A percentile compares a stretch with the other conserved stretches of the same genome.
These are phyloP conservation scores for Alexandromys fortis DNA, from an alignment of 2,113 vertebrate genomes.

Conservation along the genomic window DNA sequence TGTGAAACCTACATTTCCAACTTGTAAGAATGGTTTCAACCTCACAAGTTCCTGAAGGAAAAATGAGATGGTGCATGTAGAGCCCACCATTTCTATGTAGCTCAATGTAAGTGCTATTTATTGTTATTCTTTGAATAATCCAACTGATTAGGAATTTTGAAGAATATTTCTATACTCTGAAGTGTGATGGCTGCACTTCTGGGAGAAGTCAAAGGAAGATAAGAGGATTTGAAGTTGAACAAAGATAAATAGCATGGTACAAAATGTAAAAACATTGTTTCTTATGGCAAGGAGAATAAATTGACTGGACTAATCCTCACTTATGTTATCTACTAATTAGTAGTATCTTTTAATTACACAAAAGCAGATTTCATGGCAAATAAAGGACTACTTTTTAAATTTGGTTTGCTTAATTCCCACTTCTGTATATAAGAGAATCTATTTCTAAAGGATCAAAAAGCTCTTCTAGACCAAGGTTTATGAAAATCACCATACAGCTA, in stretches of 20 bases:
- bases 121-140: not conserved
- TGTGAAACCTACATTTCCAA: not conserved
- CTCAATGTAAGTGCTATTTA: conserved; percentile 12
- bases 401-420: conserved; percentile 24
- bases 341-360: conserved; percentile 69
- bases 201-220: conserved; percentile 62
- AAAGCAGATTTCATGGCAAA: conserved; percentile 44
- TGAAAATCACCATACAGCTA: not conserved
- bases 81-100: not conserved
- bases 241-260: conserved; percentile 52
- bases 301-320: conserved; percentile 38
- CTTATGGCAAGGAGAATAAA: conserved; percentile 57
- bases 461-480: not conserved
- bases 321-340: conserved; percentile 69
- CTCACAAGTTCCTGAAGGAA: not conserved
- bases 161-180: conserved; percentile 51
- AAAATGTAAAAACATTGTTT: conserved; percentile 60
- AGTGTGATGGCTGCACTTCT: conserved; percentile 35
- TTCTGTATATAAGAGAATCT: not conserved
- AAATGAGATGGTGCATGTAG: conserved; percentile 24
- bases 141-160: conserved; percentile 55
- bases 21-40: not conserved
- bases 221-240: conserved; percentile 61
- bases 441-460: conserved; percentile 34
- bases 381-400: conserved; percentile 49